phyloP scores from a whole-genome alignment of 2,888 invertebrate genomes.

The Andrena chrysosceles region DNA sequence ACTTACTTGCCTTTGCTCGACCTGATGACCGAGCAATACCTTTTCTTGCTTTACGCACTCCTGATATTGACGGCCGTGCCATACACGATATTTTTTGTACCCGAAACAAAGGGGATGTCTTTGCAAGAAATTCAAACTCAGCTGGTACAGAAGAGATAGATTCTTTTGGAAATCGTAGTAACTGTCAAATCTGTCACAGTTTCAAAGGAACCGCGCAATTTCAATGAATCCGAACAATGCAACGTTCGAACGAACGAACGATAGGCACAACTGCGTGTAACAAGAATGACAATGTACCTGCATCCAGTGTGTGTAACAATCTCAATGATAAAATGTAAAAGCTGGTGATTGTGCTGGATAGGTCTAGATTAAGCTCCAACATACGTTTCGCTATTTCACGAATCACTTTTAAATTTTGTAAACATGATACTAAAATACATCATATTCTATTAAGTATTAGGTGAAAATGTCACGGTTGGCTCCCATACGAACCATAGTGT shows the following conservation, averaged over 20 bases:
- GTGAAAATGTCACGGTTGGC: background rate
- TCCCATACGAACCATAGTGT: too few relatives aligned
- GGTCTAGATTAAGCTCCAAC: too few relatives aligned
- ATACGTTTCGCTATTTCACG: too few relatives aligned
- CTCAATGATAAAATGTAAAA: background rate
- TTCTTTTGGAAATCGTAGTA: background rate
- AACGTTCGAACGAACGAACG: background rate
- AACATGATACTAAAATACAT: too few relatives aligned
- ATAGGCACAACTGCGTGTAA: background rate
- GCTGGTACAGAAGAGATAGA: conserved; percentile 55
- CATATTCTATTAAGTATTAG: too few relatives aligned
- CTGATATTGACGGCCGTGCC: conserved; percentile 66
- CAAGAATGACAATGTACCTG: background rate
- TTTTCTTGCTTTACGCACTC: conserved; percentile 73
- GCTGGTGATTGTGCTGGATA: too few relatives aligned
- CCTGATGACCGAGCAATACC: conserved; percentile 64
- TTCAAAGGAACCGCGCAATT: background rate
- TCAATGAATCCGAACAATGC: background rate
- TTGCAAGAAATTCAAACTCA: conserved; percentile 79
- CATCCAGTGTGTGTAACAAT: background rate
- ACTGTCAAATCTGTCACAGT: background rate
- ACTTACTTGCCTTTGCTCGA: conserved; percentile 72
- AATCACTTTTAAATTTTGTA: too few relatives aligned
- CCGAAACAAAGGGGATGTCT: conserved; percentile 80
- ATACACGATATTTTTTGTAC: conserved; percentile 68